Evolutionary conservation across 2,888 invertebrate species (phyloP).

Genomic region (Spodoptera exigua): DNA sequence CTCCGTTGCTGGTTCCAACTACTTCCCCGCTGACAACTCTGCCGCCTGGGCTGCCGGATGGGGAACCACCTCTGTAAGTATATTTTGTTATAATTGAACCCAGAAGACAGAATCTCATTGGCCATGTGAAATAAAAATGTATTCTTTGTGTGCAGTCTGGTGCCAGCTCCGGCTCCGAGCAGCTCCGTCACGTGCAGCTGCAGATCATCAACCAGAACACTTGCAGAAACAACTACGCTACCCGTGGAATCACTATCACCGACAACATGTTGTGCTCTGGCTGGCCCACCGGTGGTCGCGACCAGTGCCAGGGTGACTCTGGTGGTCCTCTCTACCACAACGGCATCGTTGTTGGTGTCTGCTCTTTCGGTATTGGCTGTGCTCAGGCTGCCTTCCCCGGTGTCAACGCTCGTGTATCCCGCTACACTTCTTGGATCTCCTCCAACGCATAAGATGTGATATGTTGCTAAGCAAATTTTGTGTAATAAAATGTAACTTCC

Average conservation of each 20-base stretch:
- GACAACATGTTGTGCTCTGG: constrained; percentile 62
- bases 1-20: too few species aligned
- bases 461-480: too few species aligned
- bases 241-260: constrained; percentile 41
- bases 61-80: too few species aligned
- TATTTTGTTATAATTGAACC: too few species aligned
- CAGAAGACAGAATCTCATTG: too few species aligned
- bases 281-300: constrained; percentile 55
- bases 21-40: too few species aligned
- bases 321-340: constrained; percentile 62
- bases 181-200: constrained; percentile 65
- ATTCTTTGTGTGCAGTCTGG: constrained; percentile 23
- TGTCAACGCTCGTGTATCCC: constrained; percentile 69
- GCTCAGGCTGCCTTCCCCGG: constrained; percentile 65
- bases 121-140: too few species aligned
- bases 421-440: constrained; percentile 65
- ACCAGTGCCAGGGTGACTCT: too few species aligned
- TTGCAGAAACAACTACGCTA: constrained; percentile 57
- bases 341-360: constrained; percentile 68
- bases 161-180: constrained; percentile 47
- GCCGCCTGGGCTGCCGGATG: too few species aligned
- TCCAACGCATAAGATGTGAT: constrained; percentile 54
- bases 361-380: constrained; percentile 67
- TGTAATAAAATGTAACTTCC: too few species aligned
- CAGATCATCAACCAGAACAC: constrained; percentile 62